These are phyloP conservation scores for Aspidiotus destructor DNA, from an alignment of 2,888 invertebrate species.

Conservation along the genomic window DNA sequence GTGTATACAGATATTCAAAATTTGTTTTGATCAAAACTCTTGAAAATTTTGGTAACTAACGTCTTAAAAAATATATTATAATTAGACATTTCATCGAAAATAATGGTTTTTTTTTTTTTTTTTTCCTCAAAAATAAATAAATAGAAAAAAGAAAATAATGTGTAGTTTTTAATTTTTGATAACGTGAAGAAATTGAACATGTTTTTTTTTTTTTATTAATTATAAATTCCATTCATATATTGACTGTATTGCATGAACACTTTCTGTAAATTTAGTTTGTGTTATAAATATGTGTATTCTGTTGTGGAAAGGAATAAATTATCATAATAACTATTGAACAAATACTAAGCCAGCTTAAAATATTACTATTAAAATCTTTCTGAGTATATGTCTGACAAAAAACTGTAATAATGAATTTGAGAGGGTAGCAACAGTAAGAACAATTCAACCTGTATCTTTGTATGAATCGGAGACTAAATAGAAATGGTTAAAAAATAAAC, in stretches of 20 bases:
- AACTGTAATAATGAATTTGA: conserved; percentile 8
- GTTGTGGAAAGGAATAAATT: conserved; percentile 10
- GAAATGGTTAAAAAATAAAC: no score
- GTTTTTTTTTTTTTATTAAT: neutral
- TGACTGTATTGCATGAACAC: conserved; percentile 7
- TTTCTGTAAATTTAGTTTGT: conserved; percentile 10
- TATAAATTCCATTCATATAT: conserved; percentile 23
- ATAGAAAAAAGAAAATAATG: conserved; percentile 1
- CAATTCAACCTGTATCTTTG: no score
- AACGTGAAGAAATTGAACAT: conserved; percentile 3
- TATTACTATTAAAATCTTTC: no score
- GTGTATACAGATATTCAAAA: conserved; percentile 9
- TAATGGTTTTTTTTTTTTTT: conserved; percentile 5
- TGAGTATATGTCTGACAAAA: neutral
- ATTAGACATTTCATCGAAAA: neutral
- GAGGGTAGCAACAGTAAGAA: no score
- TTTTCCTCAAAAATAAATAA: conserved; percentile 13
- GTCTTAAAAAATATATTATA: conserved; percentile 2
- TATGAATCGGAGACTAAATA: no score
- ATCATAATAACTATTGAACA: neutral
- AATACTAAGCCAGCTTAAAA: conserved; percentile 7
- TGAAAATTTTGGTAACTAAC: conserved; percentile 30
- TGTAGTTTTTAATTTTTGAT: neutral
- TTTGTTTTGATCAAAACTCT: conserved; percentile 23
- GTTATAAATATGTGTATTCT: conserved; percentile 28